phyloP scores from a whole-genome alignment of 1,140 invertebrate genomes.

The Cydia fagiglandana region DNA sequence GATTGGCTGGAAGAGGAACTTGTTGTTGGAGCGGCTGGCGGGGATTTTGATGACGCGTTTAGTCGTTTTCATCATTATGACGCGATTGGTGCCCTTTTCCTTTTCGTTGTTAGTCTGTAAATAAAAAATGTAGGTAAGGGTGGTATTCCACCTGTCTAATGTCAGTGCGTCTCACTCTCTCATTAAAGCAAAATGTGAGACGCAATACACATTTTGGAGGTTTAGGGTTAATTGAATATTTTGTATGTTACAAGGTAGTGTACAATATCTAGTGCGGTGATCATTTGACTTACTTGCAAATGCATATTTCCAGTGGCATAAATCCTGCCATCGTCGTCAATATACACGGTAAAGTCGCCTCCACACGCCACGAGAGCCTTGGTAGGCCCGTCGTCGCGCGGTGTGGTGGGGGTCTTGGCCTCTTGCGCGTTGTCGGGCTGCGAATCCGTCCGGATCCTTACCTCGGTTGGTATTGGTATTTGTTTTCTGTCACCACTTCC shows the following conservation, averaged over 20 bases:
- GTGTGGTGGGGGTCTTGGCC: conserved; percentile 44
- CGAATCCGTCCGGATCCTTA: conserved; percentile 50
- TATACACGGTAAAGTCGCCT: conserved; percentile 67
- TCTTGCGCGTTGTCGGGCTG: conserved; percentile 47
- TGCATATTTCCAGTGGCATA: conserved; percentile 63
- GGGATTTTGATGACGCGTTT: conserved; percentile 74
- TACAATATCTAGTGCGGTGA: too few species aligned
- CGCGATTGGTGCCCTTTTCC: conserved; percentile 55
- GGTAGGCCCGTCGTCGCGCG: conserved; percentile 41
- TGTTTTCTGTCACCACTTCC: conserved; percentile 69
- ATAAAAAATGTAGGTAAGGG: background rate
- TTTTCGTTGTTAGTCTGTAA: conserved; percentile 56
- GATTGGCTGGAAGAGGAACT: conserved; percentile 64
- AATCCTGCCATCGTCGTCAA: conserved; percentile 64
- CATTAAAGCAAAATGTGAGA: too few species aligned
- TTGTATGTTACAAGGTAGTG: too few species aligned
- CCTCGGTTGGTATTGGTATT: conserved; percentile 58
- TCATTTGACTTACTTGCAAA: conserved; percentile 46
- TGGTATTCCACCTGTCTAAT: too few species aligned
- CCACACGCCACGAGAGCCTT: conserved; percentile 66
- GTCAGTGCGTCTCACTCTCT: too few species aligned
- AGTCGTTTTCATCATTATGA: conserved; percentile 75
- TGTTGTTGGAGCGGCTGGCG: conserved; percentile 56
- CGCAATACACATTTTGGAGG: too few species aligned
- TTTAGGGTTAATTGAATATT: too few species aligned